Evolutionary conservation across 2,797 vertebrate genomes (phyloP).

Genomic region (Calcarius lapponicus): DNA sequence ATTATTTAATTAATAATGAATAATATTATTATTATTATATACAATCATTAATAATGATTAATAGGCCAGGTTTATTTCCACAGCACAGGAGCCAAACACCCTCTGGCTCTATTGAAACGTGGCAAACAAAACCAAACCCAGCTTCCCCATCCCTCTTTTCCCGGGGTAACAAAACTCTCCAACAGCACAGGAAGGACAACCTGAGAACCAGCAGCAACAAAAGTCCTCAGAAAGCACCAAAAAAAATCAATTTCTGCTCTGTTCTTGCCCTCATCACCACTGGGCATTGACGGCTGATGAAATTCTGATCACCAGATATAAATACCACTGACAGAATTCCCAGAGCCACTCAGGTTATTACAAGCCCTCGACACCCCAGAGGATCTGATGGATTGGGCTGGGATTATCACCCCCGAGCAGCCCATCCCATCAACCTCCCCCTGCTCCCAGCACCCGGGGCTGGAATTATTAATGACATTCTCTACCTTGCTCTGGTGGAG

Average conservation of each 20-base stretch:
- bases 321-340: not conserved
- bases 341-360: constrained; percentile 1
- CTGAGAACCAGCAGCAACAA: not conserved
- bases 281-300: not conserved
- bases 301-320: not conserved
- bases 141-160: not conserved
- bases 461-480: not conserved
- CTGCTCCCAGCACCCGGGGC: not conserved
- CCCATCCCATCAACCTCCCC: not conserved
- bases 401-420: not conserved
- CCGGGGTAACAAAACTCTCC: not conserved
- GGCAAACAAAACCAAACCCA: not conserved
- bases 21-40: too few relatives aligned
- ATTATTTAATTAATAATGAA: too few relatives aligned
- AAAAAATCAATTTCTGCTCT: not conserved
- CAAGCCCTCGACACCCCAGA: not conserved
- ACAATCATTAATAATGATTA: too few relatives aligned
- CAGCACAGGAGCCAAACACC: not conserved
- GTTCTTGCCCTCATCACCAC: not conserved
- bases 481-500: not conserved
- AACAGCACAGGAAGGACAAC: not conserved
- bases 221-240: not conserved
- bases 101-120: not conserved
- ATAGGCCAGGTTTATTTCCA: not conserved
- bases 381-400: not conserved